A percentile compares a stretch with the other conserved stretches of the same genome.
Conservation (phyloP, 1,140 invertebrate genomes). For the Lucilia sericata region DNA sequence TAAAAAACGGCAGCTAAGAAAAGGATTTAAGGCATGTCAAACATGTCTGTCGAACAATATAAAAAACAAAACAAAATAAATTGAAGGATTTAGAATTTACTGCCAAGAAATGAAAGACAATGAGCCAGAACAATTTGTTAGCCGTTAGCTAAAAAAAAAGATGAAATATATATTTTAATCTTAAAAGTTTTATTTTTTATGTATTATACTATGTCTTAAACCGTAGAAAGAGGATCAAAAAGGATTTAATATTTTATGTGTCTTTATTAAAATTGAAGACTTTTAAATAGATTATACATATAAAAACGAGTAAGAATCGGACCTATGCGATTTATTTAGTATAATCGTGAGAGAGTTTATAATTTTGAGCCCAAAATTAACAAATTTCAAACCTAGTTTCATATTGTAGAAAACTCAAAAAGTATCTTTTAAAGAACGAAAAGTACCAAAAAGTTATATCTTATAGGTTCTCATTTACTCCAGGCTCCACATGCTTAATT, state of each 20-base stretch:
- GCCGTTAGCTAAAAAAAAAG: background rate
- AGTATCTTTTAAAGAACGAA: no score
- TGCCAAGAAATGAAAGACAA: background rate
- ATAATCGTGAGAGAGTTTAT: no score
- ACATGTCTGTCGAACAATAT: background rate
- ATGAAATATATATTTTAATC: background rate
- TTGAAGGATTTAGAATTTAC: background rate
- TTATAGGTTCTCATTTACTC: no score
- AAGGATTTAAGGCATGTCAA: constrained; percentile 18
- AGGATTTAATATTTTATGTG: background rate
- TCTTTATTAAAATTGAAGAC: background rate
- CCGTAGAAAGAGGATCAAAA: background rate
- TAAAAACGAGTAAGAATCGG: no score
- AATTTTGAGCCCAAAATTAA: no score
- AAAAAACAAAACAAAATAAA: background rate
- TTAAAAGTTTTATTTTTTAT: background rate
- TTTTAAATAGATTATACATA: no score
- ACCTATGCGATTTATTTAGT: no score
- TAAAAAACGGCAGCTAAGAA: background rate
- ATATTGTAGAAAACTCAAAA: no score
- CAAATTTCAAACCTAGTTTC: no score
- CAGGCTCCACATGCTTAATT: no score
- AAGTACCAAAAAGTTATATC: no score
- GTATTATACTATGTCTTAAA: background rate
- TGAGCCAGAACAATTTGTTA: constrained; percentile 2